Conservation (phyloP, 1,140 invertebrate genomes). For the Piezodorus guildinii region DNA sequence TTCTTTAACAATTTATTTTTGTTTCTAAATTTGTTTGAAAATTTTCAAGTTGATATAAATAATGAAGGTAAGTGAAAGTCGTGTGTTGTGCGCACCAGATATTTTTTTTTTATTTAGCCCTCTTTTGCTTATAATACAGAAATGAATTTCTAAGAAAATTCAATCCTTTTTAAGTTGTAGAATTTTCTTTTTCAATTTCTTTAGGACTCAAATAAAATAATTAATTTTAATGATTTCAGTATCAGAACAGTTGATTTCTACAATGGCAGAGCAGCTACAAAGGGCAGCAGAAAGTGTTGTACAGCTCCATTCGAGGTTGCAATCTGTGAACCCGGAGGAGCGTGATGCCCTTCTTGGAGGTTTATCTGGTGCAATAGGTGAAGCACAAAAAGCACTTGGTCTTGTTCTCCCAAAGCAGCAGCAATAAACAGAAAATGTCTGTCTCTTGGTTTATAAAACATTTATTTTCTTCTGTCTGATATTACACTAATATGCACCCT, state of each 20-base stretch:
- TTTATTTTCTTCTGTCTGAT: background rate
- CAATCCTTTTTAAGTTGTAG: too few relatives aligned
- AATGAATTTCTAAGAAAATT: too few relatives aligned
- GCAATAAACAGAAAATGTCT: background rate
- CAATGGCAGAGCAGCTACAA: slow-evolving; percentile 49
- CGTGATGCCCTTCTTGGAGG: slow-evolving; percentile 20
- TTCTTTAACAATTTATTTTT: too few relatives aligned
- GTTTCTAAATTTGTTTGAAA: too few relatives aligned
- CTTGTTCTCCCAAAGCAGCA: background rate
- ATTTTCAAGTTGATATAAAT: too few relatives aligned
- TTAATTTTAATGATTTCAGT: slow-evolving; percentile 38
- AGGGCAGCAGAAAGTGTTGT: slow-evolving; percentile 51
- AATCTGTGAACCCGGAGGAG: slow-evolving; percentile 25
- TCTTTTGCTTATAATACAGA: too few relatives aligned
- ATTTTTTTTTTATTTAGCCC: too few relatives aligned
- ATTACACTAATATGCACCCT: background rate
- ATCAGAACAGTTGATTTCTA: slow-evolving; percentile 48
- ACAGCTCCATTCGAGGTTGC: slow-evolving; percentile 47
- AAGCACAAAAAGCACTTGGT: slow-evolving; percentile 21
- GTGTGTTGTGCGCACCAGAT: too few relatives aligned
- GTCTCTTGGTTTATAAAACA: background rate
- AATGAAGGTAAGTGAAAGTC: too few relatives aligned
- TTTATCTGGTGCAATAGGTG: slow-evolving; percentile 23
- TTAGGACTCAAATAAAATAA: too few relatives aligned
- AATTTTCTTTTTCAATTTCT: background rate